phyloP scores from a whole-genome alignment of 1,140 invertebrate species.

The Drosophila miranda region DNA sequence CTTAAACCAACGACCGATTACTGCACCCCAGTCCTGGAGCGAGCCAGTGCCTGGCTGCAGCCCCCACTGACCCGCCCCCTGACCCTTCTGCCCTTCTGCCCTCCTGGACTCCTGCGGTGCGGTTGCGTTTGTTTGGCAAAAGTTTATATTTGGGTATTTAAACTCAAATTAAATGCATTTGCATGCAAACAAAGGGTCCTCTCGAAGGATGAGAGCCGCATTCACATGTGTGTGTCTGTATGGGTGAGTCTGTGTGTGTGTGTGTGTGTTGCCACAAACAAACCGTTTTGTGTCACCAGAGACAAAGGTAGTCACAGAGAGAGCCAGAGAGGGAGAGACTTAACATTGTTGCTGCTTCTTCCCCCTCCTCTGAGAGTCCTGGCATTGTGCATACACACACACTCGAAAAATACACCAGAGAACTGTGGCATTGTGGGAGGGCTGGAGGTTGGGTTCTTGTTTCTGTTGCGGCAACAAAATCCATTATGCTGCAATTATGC shows the following conservation, averaged over 20 bases:
- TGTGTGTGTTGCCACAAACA: conserved; percentile 56
- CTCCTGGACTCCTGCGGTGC: conserved; percentile 16
- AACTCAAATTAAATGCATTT: conserved; percentile 80
- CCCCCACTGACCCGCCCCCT: no score
- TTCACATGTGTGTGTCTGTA: no score
- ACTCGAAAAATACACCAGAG: conserved; percentile 45
- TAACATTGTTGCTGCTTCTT: conserved; percentile 35
- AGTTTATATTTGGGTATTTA: conserved; percentile 81
- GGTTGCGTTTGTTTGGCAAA: conserved; percentile 73
- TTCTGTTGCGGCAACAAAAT: conserved; percentile 66
- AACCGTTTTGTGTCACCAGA: conserved; percentile 72
- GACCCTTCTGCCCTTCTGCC: background rate
- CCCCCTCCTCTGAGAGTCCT: background rate
- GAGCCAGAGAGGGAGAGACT: conserved; percentile 22
- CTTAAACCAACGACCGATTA: conserved; percentile 38
- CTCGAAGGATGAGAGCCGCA: background rate
- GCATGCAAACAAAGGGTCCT: conserved; percentile 69
- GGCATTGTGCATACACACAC: conserved; percentile 26
- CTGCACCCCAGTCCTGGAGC: no score
- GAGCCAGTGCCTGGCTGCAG: no score
- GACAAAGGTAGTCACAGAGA: conserved; percentile 39
- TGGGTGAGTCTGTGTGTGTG: no score
- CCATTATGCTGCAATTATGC: conserved; percentile 80
- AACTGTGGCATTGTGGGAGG: no score
- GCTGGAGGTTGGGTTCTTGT: no score